phyloP scores from a whole-genome alignment of 1,140 invertebrate species.

The Pteromalus puparum region DNA sequence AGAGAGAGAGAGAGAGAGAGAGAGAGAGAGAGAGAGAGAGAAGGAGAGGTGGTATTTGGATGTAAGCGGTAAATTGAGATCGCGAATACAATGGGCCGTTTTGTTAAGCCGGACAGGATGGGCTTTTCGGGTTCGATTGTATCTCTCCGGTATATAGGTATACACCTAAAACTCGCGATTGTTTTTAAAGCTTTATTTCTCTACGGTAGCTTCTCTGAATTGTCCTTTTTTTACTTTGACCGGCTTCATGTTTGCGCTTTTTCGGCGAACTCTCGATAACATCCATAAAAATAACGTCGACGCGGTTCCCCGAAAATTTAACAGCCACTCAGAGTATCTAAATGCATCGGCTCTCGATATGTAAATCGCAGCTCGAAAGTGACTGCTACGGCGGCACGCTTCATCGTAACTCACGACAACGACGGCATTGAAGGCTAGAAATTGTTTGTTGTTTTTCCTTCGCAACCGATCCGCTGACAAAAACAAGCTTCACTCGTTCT shows the following conservation, averaged over 20 bases:
- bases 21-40: too few relatives aligned
- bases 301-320: neutral
- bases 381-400: neutral
- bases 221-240: neutral
- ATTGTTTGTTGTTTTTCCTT: neutral
- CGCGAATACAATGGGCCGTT: constrained; percentile 22
- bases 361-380: neutral
- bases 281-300: neutral
- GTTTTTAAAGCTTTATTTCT: too few relatives aligned
- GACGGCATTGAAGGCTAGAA: neutral
- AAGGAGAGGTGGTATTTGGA: neutral
- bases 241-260: neutral
- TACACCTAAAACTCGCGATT: too few relatives aligned
- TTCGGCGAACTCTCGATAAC: neutral
- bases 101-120: neutral
- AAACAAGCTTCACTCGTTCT: neutral
- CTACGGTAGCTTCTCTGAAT: neutral
- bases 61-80: constrained; percentile 34
- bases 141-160: neutral
- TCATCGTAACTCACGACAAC: neutral
- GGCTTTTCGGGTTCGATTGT: neutral
- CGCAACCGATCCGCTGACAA: neutral
- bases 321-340: neutral
- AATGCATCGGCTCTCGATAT: neutral
- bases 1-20: too few relatives aligned